Base-by-base conservation (phyloP, 2,797 vertebrate genomes). In the Macrochelys suwanniensis region DNA sequence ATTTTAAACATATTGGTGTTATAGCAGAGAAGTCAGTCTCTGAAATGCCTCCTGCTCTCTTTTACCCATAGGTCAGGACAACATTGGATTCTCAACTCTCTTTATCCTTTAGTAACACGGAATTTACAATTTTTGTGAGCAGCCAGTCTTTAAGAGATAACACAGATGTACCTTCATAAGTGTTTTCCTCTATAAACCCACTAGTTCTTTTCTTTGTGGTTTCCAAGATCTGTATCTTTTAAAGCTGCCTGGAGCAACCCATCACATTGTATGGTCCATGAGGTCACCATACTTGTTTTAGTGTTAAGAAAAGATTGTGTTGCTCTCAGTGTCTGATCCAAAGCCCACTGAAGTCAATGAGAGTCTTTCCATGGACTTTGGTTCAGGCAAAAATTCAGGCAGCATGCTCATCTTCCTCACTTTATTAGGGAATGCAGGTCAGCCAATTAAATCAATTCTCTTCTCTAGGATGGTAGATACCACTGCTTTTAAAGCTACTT, bases 1-100 rank as follows among this genome's bases (percentile, higher is more conserved):
- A 89, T 97, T 96, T 90, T 94, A 97, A 97, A 97, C 85, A 89
- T 25, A 94, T n/a, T n/a, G 65, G 57, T 88, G 59, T 88, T 94
- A 89, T 42, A 92, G 85, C 85, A 82, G 65, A 50, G 80, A 95
- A 92, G 80, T 83, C 81, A 86, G 59, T 45, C 77, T 89, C 87
- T 93, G 61, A 94, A 97, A 92, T 8, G 4, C 80, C 89, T 89
- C 74, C 86, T 92, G n/a, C 12, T 59, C 11, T 89, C 31, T 74
- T 31, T 47, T 80, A 26, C 7, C 21, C 81, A 88, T 89, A 77
- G 84, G 25, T 82, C 21, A 86, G 31, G 53, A 89, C 68, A 87
- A 56, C 31, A 92, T 17, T 65, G 51, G 17, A 28, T 84, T 93
- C 85, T 78, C 50, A 91, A 68, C 45, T 89, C 89, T 87, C 83